Base-by-base conservation (phyloP, 2,113 vertebrate genomes). In the Herpetotheres cachinnans region DNA sequence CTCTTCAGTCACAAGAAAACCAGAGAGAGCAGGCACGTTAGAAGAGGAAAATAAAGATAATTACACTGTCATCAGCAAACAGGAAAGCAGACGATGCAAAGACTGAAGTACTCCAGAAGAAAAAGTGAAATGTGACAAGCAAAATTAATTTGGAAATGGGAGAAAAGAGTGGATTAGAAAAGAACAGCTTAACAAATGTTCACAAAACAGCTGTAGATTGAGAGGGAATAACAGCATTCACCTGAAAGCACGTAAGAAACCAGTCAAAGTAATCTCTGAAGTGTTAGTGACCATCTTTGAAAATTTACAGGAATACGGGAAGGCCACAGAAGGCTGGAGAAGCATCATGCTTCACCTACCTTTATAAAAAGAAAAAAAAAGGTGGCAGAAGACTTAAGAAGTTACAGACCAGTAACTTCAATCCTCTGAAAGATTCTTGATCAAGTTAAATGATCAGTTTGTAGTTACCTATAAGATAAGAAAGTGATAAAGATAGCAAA, bases 401-500 rank as follows among this genome's bases (percentile, higher is more conserved):
- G 95, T 91, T 95, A 97, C 79, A 94, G 78, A 97, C 71, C 90
- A 66, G 82, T 97, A 97, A 96, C 90, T 90, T 90, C 96, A 86
- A 93, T 96, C 95, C 85, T 93, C 93, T 93, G 93, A 95, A 95
- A 90, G 88, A 94, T 42, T 94, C 97, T 96, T 92, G 92, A 95
- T 93, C 90, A 97, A 97, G 47, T 94, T 96, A 97, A 88, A 87
- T 93, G 71, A 97, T 93, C 96, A 95, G 79, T 96, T 96, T 93
- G 95, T 47, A 92, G 94, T 95, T 93, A 97, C 93, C 96, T 96
- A 96, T n/a, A 95, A 97, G 81, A 97, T 95, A 97, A 96, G 94
- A 96, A 96, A 95, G 84, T 34, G 32, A 97, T 97, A 96, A 93
- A 97, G 77, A 96, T 29, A 96, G 61, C 73, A 95, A 91, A 87